These are phyloP conservation scores for Clavelina lepadiformis DNA, from an alignment of 23 tunicate species.

Conservation along the genomic window DNA sequence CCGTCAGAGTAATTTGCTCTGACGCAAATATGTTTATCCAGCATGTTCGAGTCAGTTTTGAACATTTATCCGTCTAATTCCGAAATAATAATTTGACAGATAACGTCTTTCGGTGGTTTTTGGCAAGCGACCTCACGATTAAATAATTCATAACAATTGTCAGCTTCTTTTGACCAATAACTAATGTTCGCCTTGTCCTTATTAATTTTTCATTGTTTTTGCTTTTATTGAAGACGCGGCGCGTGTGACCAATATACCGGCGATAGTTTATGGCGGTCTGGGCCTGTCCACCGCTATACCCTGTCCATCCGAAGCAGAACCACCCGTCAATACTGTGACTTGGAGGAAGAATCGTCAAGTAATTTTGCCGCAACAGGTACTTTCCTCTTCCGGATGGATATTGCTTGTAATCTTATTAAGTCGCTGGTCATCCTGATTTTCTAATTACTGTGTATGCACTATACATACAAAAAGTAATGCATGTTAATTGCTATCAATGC, in stretches of 20 bases:
- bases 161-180: not conserved
- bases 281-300: slow-evolving; percentile 24
- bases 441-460: no score
- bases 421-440: no score
- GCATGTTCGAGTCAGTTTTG: no score
- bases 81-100: not conserved
- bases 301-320: slow-evolving; percentile 69
- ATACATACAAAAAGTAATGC: no score
- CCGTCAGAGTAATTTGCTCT: no score
- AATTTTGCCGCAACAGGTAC: no score
- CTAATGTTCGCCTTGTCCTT: not conserved
- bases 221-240: slow-evolving; percentile 43
- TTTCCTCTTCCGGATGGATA: no score
- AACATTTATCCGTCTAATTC: not conserved
- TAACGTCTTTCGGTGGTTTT: not conserved
- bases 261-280: slow-evolving; percentile 63
- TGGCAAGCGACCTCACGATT: not conserved
- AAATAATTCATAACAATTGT: not conserved
- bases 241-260: slow-evolving; percentile 35
- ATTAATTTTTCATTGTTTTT: not conserved
- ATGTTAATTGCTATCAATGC: not conserved
- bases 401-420: no score
- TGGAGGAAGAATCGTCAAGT: slow-evolving; percentile 60
- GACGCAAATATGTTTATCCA: no score
- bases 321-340: slow-evolving; percentile 49